Conservation (phyloP, 1,140 invertebrate species). For the Heliconius melpomene region DNA sequence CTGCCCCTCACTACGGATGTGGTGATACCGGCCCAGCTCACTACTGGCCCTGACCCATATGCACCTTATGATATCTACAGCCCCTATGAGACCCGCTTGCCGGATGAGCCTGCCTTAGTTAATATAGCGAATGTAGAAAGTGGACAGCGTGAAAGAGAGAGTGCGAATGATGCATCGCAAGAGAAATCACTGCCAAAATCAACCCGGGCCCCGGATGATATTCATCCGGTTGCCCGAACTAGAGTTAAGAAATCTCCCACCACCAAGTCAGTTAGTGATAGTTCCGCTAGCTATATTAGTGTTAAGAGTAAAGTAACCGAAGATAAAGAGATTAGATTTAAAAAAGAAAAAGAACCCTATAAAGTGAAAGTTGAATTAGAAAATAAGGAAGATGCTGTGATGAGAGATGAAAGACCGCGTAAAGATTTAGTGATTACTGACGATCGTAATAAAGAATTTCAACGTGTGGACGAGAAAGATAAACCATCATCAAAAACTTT, state of each 20-base stretch:
- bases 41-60: constrained; percentile 29
- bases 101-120: not conserved
- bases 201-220: constrained; percentile 62
- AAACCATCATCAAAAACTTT: not conserved
- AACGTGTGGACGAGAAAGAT: constrained; percentile 4
- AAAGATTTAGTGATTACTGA: constrained; percentile 10
- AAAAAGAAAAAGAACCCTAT: constrained; percentile 35
- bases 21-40: constrained; percentile 61
- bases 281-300: constrained; percentile 52
- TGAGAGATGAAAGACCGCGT: constrained; percentile 21
- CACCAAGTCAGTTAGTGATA: constrained; percentile 64
- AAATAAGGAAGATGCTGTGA: constrained; percentile 12
- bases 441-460: constrained; percentile 13
- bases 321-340: constrained; percentile 34
- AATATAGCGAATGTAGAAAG: constrained; percentile 37
- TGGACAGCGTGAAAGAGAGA: constrained; percentile 40
- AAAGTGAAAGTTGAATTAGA: constrained; percentile 15
- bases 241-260: constrained; percentile 75
- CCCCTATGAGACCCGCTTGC: not conserved
- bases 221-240: constrained; percentile 63
- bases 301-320: constrained; percentile 51
- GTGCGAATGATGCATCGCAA: constrained; percentile 45
- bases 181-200: constrained; percentile 68
- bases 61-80: constrained; percentile 20
- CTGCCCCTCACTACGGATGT: constrained; percentile 58